Conservation (phyloP, 1,140 invertebrate genomes). For the Aradophagus sp. region DNA sequence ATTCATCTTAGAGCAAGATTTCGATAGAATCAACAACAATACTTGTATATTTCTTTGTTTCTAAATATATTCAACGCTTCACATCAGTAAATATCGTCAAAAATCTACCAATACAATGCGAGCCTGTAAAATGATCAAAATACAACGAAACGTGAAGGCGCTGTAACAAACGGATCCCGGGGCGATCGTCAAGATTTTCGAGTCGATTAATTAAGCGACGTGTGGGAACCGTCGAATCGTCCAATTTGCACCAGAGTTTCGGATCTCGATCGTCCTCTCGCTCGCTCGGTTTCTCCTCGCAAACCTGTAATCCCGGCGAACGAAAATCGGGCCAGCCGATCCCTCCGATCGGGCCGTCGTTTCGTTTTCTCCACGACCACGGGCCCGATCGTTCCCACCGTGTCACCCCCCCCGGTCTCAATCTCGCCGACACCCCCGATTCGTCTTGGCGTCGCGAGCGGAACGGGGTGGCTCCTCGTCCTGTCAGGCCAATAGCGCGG, state of each 20-base stretch:
- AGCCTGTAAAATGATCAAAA: slow-evolving; percentile 30
- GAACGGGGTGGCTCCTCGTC: slow-evolving; percentile 62
- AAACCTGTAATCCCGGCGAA: slow-evolving; percentile 72
- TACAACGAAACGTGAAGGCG: slow-evolving; percentile 31
- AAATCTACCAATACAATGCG: no score
- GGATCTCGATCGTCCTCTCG: slow-evolving; percentile 73
- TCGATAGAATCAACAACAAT: no score
- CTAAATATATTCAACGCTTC: no score
- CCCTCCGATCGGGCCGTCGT: slow-evolving; percentile 48
- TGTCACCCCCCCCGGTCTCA: slow-evolving; percentile 60
- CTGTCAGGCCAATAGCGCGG: slow-evolving; percentile 61
- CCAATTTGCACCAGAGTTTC: slow-evolving; percentile 66
- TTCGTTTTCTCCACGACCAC: slow-evolving; percentile 54
- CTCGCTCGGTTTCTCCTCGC: no score
- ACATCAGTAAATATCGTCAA: no score
- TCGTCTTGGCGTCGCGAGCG: slow-evolving; percentile 57
- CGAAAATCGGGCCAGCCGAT: slow-evolving; percentile 55
- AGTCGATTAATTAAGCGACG: slow-evolving; percentile 75
- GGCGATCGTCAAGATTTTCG: slow-evolving; percentile 74
- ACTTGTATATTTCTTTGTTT: no score
- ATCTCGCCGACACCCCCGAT: slow-evolving; percentile 45
- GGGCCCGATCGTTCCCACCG: slow-evolving; percentile 56
- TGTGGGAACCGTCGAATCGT: slow-evolving; percentile 72
- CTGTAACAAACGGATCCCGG: slow-evolving; percentile 61
- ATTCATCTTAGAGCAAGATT: no score